Base-by-base conservation (phyloP, 2,113 vertebrate species). In the cat (Felis catus) region DNA sequence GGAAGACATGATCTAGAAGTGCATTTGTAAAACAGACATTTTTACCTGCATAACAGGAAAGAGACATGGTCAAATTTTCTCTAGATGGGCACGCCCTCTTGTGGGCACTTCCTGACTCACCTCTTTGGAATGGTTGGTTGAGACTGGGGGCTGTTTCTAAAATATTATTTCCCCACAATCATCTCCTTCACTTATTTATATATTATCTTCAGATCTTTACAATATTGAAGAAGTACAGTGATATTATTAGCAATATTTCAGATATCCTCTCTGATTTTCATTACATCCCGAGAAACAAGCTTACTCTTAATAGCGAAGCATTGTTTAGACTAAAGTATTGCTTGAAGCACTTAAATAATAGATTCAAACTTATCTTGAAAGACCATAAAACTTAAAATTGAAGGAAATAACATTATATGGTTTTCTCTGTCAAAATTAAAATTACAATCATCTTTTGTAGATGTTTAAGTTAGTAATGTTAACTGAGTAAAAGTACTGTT, bases 61-160 rank as follows among this genome's bases (percentile, higher is more conserved):
- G 55, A 7, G n/a, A 7, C 33, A 84, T 90, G 16, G 76, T 95
- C 74, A 86, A 65, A 6, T 97, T 97, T 76, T 97, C 84, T 97
- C 92, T 96, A 95, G 95, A 96, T 94, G 88, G 93, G 97, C 85
- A 93, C 63, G 94, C 97, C 98, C 97, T 85, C 98, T 97, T 87
- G 97, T 98, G 97, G 98, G 66, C 76, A 94, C 33, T 93, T 97
- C 53, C 27, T 66, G 70, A 94, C 36, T 95, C 81, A 65, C 14
- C 82, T 80, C 63, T 84, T 90, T 41, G 10, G 39, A 97, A 87
- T 45, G 18, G 39, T 51, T 8, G 1, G 8, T 33, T 45, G 51
- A 79, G 53, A 58, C 1, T 87, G 12, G 3, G 14, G 11, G 27
- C n/a, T 66, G 10, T 61, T 93, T 93, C 36, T 86, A 88, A 93